Percentiles rank a stretch among this genome's conserved stretches.
These are phyloP conservation scores for Thaumetopoea pityocampa DNA, from an alignment of 1,140 invertebrate genomes.

Conservation along the genomic window DNA sequence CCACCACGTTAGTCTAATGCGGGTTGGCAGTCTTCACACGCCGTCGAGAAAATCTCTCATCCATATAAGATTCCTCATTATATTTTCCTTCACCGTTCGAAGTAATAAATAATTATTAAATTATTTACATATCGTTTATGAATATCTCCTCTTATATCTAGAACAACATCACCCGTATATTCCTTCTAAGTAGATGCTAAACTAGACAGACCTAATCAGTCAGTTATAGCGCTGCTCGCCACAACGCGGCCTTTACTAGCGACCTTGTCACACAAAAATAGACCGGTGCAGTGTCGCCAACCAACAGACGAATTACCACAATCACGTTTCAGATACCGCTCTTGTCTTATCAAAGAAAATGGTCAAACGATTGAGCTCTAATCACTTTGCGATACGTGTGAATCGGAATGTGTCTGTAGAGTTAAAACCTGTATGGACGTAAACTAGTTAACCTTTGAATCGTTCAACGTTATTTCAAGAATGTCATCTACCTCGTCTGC, in stretches of 20 bases:
- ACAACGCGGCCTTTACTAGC: slow-evolving; percentile 42
- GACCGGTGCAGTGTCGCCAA: slow-evolving; percentile 52
- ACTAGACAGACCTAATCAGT: slow-evolving; percentile 30
- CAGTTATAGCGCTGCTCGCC: slow-evolving; percentile 35
- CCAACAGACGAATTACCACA: slow-evolving; percentile 43
- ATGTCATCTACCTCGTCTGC: slow-evolving; percentile 57
- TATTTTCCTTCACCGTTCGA: too few relatives aligned
- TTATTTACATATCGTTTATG: too few relatives aligned
- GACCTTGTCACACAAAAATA: slow-evolving; percentile 64
- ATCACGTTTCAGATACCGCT: slow-evolving; percentile 46
- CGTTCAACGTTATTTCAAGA: slow-evolving; percentile 41
- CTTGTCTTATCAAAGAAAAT: slow-evolving; percentile 68
- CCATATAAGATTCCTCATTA: too few relatives aligned
- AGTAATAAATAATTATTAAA: too few relatives aligned
- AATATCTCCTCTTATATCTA: too few relatives aligned
- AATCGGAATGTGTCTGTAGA: slow-evolving; percentile 53
- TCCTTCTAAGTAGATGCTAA: slow-evolving; percentile 15
- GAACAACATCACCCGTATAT: too few relatives aligned
- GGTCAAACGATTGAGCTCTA: slow-evolving; percentile 56
- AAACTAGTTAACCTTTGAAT: slow-evolving; percentile 35
- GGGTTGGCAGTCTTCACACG: too few relatives aligned
- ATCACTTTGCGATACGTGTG: slow-evolving; percentile 44
- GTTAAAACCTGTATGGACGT: slow-evolving; percentile 46
- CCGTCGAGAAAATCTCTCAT: too few relatives aligned
- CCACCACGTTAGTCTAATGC: too few relatives aligned